These are phyloP conservation scores for Phylloscopus trochilus DNA, from an alignment of 2,113 vertebrate species.

Conservation along the genomic window DNA sequence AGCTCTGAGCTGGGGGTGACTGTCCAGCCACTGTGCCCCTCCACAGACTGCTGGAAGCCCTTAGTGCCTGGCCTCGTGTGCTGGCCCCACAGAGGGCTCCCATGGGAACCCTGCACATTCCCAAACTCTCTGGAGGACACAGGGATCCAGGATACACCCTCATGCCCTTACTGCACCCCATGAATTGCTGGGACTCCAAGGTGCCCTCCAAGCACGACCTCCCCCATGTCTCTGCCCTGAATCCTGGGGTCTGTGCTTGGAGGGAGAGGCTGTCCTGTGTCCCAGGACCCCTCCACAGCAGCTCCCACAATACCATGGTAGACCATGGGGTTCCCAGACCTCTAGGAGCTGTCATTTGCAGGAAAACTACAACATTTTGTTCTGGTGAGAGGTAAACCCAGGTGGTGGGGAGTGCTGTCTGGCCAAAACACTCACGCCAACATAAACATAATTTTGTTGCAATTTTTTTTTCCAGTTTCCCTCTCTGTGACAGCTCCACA, in stretches of 20 bases:
- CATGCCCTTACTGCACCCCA: not conserved
- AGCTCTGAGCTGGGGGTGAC: not conserved
- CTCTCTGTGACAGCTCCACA: accelerated
- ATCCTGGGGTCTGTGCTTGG: not conserved
- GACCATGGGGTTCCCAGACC: not conserved
- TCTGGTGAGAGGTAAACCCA: not conserved
- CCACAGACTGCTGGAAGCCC: not conserved
- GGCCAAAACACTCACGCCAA: not conserved
- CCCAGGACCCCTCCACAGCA: not conserved
- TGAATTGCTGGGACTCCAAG: not conserved
- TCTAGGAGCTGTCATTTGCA: accelerated
- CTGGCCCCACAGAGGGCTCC: not conserved
- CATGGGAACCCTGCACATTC: not conserved
- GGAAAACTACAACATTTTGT: not conserved
- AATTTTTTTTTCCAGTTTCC: not conserved
- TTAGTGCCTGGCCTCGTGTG: accelerated
- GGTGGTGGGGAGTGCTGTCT: accelerated
- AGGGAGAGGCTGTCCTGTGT: not conserved
- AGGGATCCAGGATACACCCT: not conserved
- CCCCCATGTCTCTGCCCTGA: not conserved
- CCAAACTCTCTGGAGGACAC: not conserved
- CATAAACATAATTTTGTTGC: not conserved
- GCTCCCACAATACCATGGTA: not conserved
- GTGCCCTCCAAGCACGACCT: not conserved
- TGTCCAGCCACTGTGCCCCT: not conserved